phyloP scores from a whole-genome alignment of 2,113 vertebrate genomes.

The Sula dactylatra region DNA sequence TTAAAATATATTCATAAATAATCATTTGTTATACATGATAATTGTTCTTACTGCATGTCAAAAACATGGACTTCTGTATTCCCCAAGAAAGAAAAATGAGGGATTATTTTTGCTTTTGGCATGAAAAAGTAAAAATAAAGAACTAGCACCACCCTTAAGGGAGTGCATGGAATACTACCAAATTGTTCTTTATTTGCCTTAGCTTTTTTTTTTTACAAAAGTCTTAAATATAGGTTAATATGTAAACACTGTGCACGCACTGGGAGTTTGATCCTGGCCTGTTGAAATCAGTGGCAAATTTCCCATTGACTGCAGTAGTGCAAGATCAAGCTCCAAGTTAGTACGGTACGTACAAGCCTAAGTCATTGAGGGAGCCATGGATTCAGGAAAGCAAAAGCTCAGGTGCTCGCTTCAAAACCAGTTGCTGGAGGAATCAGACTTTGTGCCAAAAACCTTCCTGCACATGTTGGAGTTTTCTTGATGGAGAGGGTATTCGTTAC shows the following conservation, averaged over 20 bases:
- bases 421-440: slow-evolving; percentile 53
- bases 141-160: neutral
- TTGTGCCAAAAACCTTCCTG: slow-evolving; percentile 78
- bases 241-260: slow-evolving; percentile 88
- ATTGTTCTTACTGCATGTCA: neutral
- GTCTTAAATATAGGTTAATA: slow-evolving; percentile 86
- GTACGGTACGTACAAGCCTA: neutral
- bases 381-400: neutral
- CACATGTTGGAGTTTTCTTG: slow-evolving; percentile 98
- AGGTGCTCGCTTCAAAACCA: slow-evolving; percentile 73
- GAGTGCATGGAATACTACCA: neutral
- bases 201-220: slow-evolving; percentile 66
- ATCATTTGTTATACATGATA: slow-evolving; percentile 26
- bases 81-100: neutral
- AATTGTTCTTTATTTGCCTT: neutral
- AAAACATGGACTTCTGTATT: neutral
- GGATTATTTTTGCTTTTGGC: slow-evolving; percentile 6
- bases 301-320: neutral
- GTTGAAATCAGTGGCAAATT: slow-evolving; percentile 44
- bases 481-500: slow-evolving; percentile 92
- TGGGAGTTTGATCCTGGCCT: slow-evolving; percentile 37
- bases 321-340: slow-evolving; percentile 12
- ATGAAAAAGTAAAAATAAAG: slow-evolving; percentile 9
- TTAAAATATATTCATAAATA: slow-evolving; percentile 31
- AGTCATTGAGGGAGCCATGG: neutral